Base-by-base conservation (phyloP, 2,113 vertebrate species). In the Phalacrocorax carbo region DNA sequence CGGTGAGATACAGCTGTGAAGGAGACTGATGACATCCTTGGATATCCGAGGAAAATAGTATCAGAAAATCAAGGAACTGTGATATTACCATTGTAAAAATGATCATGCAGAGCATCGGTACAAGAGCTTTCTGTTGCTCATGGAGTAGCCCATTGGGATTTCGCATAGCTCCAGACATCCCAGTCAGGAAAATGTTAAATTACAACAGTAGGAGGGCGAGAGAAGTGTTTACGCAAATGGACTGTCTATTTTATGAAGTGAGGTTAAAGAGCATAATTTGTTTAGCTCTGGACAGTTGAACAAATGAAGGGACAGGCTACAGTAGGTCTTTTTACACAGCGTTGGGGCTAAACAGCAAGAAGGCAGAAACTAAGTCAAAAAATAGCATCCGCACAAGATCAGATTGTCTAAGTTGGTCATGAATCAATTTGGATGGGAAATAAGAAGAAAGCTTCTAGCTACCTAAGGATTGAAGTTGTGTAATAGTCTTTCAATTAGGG, bases 401-500 rank as follows among this genome's bases (percentile, higher is more conserved):
- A 88, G 32, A 42, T 88, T 82, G 40, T 93, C 52, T 82, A 25
- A 73, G 72, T 70, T 85, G 88, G 38, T 91, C 62, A 42, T 96
- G 70, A 94, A 90, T 94, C 91, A 87, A 91, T 95, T 93, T 91
- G 82, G 57, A 82, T 89, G 65, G 70, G 66, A 88, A 95, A 73
- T 96, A 58, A 92, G 62, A 93, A 90, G 66, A 87, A 85, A 93
- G 85, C 85, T 93, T 90, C 70, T 79, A 70, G 80, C 87, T 92
- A 77, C 82, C 36, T 70, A 73, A 82, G 75, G 78, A 88, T 2
- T 90, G 87, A 72, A 85, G 93, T 96, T 97, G 96, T 83, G 27
- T 92, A 96, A 97, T 90, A 93, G 90, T 87, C 54, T 91, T 94
- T 94, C 93, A 91, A 42, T 96, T 96, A 96, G 58, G 54, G 38